Evolutionary conservation across 2,888 invertebrate species (phyloP), one percentile per base, ranked within the genome.

Genomic region (Theretra japonica): DNA sequence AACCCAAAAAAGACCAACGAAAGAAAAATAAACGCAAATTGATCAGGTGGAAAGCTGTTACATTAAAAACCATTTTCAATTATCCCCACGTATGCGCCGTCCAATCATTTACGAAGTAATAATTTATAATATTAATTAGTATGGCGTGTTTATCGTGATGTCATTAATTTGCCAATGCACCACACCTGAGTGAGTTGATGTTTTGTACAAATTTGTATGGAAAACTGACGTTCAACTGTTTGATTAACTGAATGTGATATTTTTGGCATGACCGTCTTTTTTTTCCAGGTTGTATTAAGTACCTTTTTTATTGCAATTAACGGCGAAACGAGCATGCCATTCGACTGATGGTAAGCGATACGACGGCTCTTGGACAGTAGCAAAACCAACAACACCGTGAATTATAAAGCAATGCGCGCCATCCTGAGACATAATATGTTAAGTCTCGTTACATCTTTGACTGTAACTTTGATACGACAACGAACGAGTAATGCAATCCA

Each of bases 51-150:
- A 58, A 33, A 30, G 59, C 25, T 6, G 5, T 59, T 17, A 19
- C 28, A 19, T 59, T 59, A 25, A 19, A 62, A 62, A 8, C 17
- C 30, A 21, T 62, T 62, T 62, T 11, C 62, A 62, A 41, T 62
- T 62, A 62, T n/a, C 30, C 30, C n/a, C 2, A 19, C 6, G 8
- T 7, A 33, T 58, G n/a, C 33, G 33, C 21, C 21, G 21, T 21
- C 11, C 62, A 62, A 33, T 62, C 59, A 62, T 62, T 62, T 33
- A 33, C 33, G 21, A 25, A 3, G n/a, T 33, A 30, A 60, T 77
- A 75, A 75, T 76, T 78, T 78, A 78, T 75, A 76, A 78, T 77
- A 83, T 82, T 79, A 80, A 82, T 83, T 81, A 80, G 76, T 73
- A 69, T 73, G 73, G 60, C 56, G 80, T 81, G 30, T 60, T 60